Evolutionary conservation across 2,888 invertebrate genomes (phyloP).

Genomic region (Polymixis lichenea): DNA sequence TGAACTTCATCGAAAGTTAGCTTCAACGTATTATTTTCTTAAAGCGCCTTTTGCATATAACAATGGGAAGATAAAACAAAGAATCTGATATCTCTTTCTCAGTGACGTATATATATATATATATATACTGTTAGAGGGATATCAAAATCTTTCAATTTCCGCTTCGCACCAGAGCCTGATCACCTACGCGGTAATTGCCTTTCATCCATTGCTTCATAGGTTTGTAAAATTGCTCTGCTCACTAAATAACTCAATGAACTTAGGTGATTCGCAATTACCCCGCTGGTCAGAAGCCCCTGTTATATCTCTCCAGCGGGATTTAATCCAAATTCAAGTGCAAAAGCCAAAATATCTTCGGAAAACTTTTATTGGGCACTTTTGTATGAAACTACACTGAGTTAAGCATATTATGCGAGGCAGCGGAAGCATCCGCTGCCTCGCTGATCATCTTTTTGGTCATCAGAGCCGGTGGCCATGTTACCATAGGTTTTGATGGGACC

Average conservation of each 20-base stretch:
- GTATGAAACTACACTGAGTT: background rate
- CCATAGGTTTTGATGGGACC: background rate
- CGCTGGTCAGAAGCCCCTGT: too few relatives aligned
- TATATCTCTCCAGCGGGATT: background rate
- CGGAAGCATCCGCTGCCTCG: background rate
- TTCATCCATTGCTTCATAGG: background rate
- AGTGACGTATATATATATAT: background rate
- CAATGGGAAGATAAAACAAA: constrained; percentile 28
- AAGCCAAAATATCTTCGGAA: background rate
- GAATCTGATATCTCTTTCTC: background rate
- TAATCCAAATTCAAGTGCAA: background rate
- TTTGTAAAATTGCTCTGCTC: background rate
- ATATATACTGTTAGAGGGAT: background rate
- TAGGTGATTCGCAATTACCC: background rate
- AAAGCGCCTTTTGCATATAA: constrained; percentile 18
- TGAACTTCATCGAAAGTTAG: constrained; percentile 18
- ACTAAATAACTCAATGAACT: background rate
- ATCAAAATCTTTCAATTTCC: background rate
- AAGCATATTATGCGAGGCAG: too few relatives aligned
- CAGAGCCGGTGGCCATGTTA: background rate
- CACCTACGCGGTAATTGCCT: background rate
- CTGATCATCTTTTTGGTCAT: background rate
- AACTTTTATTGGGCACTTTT: background rate
- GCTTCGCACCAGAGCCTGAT: background rate
- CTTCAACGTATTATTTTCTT: constrained; percentile 18